Conservation (phyloP, 2,888 invertebrate genomes). For the Marronus borbonicus region DNA sequence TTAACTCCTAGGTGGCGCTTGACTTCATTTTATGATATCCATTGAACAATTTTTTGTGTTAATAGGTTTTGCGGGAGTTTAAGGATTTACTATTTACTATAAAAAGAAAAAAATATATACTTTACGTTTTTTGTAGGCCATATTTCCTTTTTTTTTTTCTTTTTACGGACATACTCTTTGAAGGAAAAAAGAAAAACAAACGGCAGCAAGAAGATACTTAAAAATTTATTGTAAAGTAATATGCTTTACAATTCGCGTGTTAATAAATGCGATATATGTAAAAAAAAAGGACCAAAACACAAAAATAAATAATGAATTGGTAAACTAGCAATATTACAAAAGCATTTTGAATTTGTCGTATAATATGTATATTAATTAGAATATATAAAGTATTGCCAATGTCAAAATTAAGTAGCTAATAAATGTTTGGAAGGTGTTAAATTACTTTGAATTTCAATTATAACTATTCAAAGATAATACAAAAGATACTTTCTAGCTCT, state of each 20-base stretch:
- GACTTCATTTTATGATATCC: too few species aligned
- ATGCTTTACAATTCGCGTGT: constrained; percentile 43
- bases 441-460: too few species aligned
- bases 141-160: too few species aligned
- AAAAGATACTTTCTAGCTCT: too few species aligned
- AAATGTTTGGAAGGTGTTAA: neutral
- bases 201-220: neutral
- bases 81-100: too few species aligned
- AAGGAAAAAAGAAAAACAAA: neutral
- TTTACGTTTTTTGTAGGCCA: too few species aligned
- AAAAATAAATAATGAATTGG: constrained; percentile 38
- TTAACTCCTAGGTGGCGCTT: too few species aligned
- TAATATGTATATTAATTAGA: constrained; percentile 31
- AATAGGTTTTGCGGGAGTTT: too few species aligned
- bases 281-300: constrained; percentile 30
- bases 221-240: constrained; percentile 43
- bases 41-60: too few species aligned
- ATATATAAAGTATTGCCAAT: constrained; percentile 19
- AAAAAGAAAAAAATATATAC: too few species aligned
- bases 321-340: constrained; percentile 45
- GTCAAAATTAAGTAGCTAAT: constrained; percentile 6
- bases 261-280: constrained; percentile 36
- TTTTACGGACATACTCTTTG: neutral
- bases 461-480: too few species aligned
- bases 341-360: constrained; percentile 21